phyloP scores from a whole-genome alignment of 2,888 invertebrate genomes.

The Venusia cambrica region DNA sequence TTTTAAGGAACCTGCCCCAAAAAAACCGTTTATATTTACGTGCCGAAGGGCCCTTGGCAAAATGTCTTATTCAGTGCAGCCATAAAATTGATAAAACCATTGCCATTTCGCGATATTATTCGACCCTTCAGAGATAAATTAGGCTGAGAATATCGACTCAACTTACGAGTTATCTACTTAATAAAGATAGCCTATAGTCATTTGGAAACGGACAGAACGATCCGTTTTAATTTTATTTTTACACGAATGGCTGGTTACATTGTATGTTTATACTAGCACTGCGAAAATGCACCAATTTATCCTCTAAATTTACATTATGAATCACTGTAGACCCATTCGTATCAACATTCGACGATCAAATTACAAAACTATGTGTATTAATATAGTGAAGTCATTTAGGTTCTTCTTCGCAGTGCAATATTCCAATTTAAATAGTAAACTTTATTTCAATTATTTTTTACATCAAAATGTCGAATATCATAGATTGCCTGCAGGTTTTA shows the following conservation, averaged over 20 bases:
- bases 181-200: slow-evolving; percentile 15
- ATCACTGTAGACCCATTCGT: too few species aligned
- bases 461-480: slow-evolving; percentile 11
- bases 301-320: too few species aligned
- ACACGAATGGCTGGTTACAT: slow-evolving; percentile 13
- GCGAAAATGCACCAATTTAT: slow-evolving; percentile 7
- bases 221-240: slow-evolving; percentile 17
- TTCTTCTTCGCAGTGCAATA: slow-evolving; percentile 8
- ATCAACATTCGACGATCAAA: too few species aligned
- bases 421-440: slow-evolving; percentile 1
- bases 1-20: too few species aligned
- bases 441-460: slow-evolving; percentile 12
- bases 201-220: slow-evolving; percentile 9
- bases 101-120: slow-evolving; percentile 9
- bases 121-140: slow-evolving; percentile 9
- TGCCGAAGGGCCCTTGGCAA: too few species aligned
- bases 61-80: too few species aligned
- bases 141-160: slow-evolving; percentile 4
- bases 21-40: too few species aligned
- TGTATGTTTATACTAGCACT: slow-evolving; percentile 12
- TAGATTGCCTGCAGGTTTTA: slow-evolving; percentile 11
- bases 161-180: slow-evolving; percentile 9
- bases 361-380: too few species aligned
- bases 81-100: slow-evolving; percentile 1
- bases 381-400: too few species aligned